These are phyloP conservation scores for Cyrtodaria siliqua DNA, from an alignment of 2,888 invertebrate species.

Conservation along the genomic window DNA sequence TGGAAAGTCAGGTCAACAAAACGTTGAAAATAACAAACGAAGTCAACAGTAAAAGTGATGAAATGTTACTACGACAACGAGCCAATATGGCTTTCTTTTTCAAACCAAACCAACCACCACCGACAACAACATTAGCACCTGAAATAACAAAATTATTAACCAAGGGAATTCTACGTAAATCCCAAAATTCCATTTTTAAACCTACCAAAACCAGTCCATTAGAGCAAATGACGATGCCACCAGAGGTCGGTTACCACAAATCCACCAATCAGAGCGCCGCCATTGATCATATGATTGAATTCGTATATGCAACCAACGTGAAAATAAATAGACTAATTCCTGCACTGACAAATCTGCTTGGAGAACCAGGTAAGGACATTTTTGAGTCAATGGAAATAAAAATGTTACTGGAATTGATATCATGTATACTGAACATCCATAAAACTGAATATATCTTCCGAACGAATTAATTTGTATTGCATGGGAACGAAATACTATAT, in stretches of 20 bases:
- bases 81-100: conserved; percentile 41
- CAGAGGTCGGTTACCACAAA: not conserved
- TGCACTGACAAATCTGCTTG: conserved; percentile 74
- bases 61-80: conserved; percentile 29
- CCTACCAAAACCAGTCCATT: not conserved
- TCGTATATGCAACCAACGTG: conserved; percentile 67
- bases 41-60: conserved; percentile 34
- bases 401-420: too few species aligned
- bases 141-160: not conserved
- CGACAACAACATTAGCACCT: not conserved
- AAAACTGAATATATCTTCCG: too few species aligned
- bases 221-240: not conserved
- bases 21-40: conserved; percentile 52
- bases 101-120: conserved; percentile 16
- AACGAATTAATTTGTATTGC: too few species aligned
- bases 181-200: not conserved
- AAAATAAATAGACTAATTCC: conserved; percentile 74
- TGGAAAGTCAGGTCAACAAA: conserved; percentile 74
- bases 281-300: conserved; percentile 55
- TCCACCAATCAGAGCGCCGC: conserved; percentile 16
- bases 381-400: too few species aligned
- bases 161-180: not conserved
- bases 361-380: conserved; percentile 74
- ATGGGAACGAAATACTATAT: too few species aligned
- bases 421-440: too few species aligned